These are phyloP conservation scores for Lota lota DNA, from an alignment of 2,113 vertebrate genomes.

Conservation along the genomic window DNA sequence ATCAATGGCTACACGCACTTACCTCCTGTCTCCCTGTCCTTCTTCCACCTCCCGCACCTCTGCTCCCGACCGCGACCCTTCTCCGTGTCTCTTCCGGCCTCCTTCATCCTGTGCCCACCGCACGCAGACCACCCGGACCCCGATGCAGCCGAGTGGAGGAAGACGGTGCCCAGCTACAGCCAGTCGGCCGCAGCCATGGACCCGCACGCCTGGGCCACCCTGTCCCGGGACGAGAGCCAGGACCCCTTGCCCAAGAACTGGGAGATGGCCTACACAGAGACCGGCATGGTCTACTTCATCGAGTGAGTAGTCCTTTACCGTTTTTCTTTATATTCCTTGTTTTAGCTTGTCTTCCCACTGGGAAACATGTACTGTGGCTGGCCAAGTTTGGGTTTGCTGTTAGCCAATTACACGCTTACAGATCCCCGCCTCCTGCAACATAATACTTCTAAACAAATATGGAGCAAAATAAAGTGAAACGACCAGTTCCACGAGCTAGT, in stretches of 20 bases:
- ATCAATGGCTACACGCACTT: constrained; percentile 56
- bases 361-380: too few species aligned
- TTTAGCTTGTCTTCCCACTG: too few species aligned
- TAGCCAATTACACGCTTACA: too few species aligned
- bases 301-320: constrained; percentile 81
- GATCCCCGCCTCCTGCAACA: too few species aligned
- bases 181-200: constrained; percentile 88
- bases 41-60: constrained; percentile 50
- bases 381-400: too few species aligned
- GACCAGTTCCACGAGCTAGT: too few species aligned
- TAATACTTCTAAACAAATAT: too few species aligned
- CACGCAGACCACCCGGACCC: constrained; percentile 86
- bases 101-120: constrained; percentile 33
- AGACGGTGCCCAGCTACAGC: constrained; percentile 91
- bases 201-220: constrained; percentile 77
- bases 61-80: constrained; percentile 49
- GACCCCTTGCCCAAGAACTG: constrained; percentile 91
- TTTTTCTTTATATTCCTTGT: constrained; percentile 3
- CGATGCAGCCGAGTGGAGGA: constrained; percentile 89
- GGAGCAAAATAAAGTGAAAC: too few species aligned
- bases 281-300: constrained; percentile 98
- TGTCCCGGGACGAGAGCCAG: constrained; percentile 85
- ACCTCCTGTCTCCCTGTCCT: constrained; percentile 53
- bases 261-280: constrained; percentile 98
- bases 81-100: constrained; percentile 53